phyloP scores from a whole-genome alignment of 2,888 invertebrate genomes.

The Esperia sulphurella region DNA sequence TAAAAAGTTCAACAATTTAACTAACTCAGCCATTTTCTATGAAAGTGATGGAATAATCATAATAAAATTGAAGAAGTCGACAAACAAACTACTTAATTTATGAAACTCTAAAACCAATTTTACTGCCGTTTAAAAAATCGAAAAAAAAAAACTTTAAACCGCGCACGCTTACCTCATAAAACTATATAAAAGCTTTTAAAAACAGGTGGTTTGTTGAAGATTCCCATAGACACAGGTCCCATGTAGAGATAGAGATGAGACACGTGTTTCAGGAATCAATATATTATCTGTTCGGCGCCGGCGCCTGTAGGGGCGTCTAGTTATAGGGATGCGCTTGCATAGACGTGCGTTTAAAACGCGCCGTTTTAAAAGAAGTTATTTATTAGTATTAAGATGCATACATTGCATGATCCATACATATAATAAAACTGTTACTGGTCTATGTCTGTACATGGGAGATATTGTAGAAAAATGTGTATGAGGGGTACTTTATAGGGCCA shows the following conservation, averaged over 20 bases:
- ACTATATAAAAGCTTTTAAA: conserved; percentile 51
- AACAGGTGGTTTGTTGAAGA: conserved; percentile 50
- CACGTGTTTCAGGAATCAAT: conserved; percentile 67
- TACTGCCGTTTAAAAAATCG: conserved; percentile 14
- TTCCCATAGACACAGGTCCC: conserved; percentile 59
- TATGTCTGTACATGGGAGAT: too few species aligned
- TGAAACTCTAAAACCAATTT: conserved; percentile 10
- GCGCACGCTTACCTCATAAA: conserved; percentile 45
- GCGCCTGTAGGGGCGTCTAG: conserved; percentile 25
- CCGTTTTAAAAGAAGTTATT: neutral
- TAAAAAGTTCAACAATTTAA: too few species aligned
- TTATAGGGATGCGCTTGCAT: conserved; percentile 31
- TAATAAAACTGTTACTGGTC: too few species aligned
- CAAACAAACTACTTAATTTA: neutral
- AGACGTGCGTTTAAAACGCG: conserved; percentile 33
- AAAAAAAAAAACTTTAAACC: conserved; percentile 17
- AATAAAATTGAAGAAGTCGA: neutral
- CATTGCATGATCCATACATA: too few species aligned
- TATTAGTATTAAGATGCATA: too few species aligned
- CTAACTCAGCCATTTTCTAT: too few species aligned
- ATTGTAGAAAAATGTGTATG: too few species aligned
- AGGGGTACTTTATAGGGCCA: too few species aligned
- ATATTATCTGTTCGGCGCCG: conserved; percentile 60
- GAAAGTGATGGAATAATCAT: neutral
- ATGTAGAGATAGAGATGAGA: conserved; percentile 25